Evolutionary conservation across 1,140 invertebrate species (phyloP), one percentile per base, ranked within the genome.

Genomic region (Drosophila watanabei): DNA sequence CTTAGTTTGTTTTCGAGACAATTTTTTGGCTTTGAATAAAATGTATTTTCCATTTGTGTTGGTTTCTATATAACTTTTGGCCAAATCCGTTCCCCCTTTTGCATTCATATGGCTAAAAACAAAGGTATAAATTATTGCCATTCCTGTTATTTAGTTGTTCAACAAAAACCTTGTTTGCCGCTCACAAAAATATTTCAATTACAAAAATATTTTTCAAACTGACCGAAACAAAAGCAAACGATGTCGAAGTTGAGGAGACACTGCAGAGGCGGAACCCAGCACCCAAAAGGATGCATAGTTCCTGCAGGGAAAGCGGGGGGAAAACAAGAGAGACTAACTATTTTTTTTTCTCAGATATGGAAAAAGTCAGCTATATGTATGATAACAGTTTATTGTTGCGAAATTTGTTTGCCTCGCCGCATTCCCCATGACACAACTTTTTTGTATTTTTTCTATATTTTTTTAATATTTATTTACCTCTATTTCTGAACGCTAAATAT

Each of bases 351-450:
- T 39, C 35, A 79, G 76, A 71, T 79, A 71, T 71, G 75, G 76
- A 54, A 79, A 83, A 84, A 83, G 69, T 62, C 80, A 66, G 69
- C 37, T 63, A 59, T 70, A 75, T 65, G 64, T 70, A 75, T 79
- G 82, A 85, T 90, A 81, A 80, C 77, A 89, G 85, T 90, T 89
- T 89, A 90, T 90, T 89, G 85, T 85, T 85, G 64, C 54, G 49
- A 81, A 88, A 87, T 80, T 72, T 87, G 75, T 85, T 86, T 46
- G 58, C 58, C 54, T 58, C 62, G 76, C 77, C 71, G 52, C 46
- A 73, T 85, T 72, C 48, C 54, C 66, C 52, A 62, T 57, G 62
- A 78, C 64, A 46, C 39, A 70, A 48, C 65, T 78, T 89, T 60
- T 60, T 46, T 43, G 16, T 63, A 72, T 68, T 73, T 73, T 54